Evolutionary conservation across 2,113 vertebrate genomes (phyloP).

Genomic region (Crocuta crocuta): DNA sequence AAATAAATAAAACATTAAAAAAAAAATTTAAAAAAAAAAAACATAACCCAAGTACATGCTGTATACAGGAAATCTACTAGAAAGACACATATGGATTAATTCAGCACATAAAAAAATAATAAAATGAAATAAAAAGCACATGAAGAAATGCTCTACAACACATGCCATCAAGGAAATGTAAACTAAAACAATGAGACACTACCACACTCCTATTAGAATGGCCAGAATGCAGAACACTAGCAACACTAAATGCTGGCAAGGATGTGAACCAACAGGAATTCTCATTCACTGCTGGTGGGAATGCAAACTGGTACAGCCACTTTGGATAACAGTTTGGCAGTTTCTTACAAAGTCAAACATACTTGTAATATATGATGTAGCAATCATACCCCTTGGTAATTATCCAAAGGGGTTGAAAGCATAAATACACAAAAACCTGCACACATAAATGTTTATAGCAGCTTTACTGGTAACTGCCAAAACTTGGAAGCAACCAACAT

Average conservation of each 20-base stretch:
- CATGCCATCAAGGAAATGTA: not conserved
- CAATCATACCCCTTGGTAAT: not conserved
- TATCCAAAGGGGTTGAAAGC: not conserved
- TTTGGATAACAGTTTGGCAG: not conserved
- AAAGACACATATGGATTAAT: not conserved
- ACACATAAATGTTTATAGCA: not conserved
- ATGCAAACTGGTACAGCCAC: not conserved
- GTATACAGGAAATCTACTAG: not conserved
- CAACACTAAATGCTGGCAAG: not conserved
- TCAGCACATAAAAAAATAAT: too few species aligned
- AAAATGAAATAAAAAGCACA: not conserved
- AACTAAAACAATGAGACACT: not conserved
- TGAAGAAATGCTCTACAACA: not conserved
- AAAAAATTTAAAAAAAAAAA: too few species aligned
- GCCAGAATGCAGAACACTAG: not conserved
- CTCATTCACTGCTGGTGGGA: not conserved
- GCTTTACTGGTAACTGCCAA: not conserved
- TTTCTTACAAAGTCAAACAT: not conserved
- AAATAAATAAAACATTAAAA: too few species aligned
- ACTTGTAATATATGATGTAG: not conserved
- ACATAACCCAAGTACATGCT: not conserved
- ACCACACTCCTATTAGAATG: not conserved
- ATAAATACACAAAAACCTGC: not conserved
- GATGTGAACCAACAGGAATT: not conserved
- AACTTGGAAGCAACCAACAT: not conserved